A percentile compares a stretch with the other conserved stretches of the same genome.
phyloP scores from a whole-genome alignment of 2,888 invertebrate genomes.

The Uloborus plumipes region DNA sequence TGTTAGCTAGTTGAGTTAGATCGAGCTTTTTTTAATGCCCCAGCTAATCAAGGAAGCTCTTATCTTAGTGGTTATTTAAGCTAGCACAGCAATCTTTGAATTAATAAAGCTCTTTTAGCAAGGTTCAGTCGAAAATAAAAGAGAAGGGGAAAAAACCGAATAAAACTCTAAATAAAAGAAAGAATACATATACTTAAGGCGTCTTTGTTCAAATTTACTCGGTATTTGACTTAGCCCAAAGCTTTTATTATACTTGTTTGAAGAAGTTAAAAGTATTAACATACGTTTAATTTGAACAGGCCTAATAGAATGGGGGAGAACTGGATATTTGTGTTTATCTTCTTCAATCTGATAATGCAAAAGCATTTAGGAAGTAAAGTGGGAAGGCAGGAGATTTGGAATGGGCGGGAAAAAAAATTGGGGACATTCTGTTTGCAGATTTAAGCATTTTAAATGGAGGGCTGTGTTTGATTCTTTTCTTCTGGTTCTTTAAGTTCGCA shows the following conservation, averaged over 20 bases:
- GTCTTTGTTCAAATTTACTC: slow-evolving; percentile 26
- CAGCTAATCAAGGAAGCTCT: no score
- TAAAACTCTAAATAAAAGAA: not conserved
- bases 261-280: slow-evolving; percentile 28
- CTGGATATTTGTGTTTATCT: slow-evolving; percentile 27
- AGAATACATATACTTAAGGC: not conserved
- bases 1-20: no score
- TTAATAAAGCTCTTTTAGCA: not conserved
- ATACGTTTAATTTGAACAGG: slow-evolving; percentile 19
- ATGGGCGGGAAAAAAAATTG: no score
- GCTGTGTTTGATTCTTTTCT: no score
- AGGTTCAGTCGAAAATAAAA: not conserved
- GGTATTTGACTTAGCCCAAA: slow-evolving; percentile 28
- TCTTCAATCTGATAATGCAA: not conserved
- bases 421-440: no score
- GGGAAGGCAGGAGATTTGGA: not conserved
- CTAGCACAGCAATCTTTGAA: not conserved
- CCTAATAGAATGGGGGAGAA: slow-evolving; percentile 11
- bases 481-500: no score
- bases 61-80: no score
- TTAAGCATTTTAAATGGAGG: no score
- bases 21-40: no score
- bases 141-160: not conserved
- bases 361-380: slow-evolving; percentile 7
- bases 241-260: slow-evolving; percentile 27